These are phyloP conservation scores for Hyperoplus lanceolatus DNA, from an alignment of 2,797 vertebrate genomes.

Conservation along the genomic window DNA sequence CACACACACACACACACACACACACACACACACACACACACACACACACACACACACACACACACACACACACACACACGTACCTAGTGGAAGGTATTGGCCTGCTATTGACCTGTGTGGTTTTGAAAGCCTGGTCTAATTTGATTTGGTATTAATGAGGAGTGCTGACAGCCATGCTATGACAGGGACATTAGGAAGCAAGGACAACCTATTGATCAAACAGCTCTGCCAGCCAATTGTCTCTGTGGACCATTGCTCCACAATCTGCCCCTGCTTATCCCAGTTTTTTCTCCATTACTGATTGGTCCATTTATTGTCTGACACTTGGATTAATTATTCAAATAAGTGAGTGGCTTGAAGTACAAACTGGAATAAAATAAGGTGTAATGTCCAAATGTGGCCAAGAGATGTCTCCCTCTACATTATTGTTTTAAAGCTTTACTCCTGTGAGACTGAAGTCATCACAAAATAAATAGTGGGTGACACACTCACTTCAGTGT, in stretches of 20 bases:
- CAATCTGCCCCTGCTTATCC: conserved; percentile 33
- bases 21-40: conserved; percentile 11
- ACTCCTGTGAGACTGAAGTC: conserved; percentile 10
- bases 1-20: conserved; percentile 20
- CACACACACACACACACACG: background rate
- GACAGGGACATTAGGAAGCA: conserved; percentile 67
- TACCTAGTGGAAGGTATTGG: conserved; percentile 13
- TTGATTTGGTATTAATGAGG: conserved; percentile 71
- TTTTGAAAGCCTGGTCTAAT: conserved; percentile 58
- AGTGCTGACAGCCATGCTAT: conserved; percentile 51
- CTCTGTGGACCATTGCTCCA: conserved; percentile 41
- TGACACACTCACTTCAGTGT: conserved; percentile 6
- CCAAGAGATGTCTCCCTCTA: conserved; percentile 74
- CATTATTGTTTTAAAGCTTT: conserved; percentile 4
- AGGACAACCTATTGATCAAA: conserved; percentile 75
- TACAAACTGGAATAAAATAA: conserved; percentile 5
- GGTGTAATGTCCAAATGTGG: conserved; percentile 50
- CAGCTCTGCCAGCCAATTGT: conserved; percentile 46
- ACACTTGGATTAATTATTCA: conserved; percentile 47
- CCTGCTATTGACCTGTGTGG: conserved; percentile 67
- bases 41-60: conserved; percentile 16
- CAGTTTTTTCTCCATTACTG: conserved; percentile 20
- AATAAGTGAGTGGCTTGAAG: conserved; percentile 7
- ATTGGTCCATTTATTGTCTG: conserved; percentile 47
- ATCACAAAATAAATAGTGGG: conserved; percentile 8